phyloP scores from a whole-genome alignment of 2,888 invertebrate genomes.

The Stramonita haemastoma region DNA sequence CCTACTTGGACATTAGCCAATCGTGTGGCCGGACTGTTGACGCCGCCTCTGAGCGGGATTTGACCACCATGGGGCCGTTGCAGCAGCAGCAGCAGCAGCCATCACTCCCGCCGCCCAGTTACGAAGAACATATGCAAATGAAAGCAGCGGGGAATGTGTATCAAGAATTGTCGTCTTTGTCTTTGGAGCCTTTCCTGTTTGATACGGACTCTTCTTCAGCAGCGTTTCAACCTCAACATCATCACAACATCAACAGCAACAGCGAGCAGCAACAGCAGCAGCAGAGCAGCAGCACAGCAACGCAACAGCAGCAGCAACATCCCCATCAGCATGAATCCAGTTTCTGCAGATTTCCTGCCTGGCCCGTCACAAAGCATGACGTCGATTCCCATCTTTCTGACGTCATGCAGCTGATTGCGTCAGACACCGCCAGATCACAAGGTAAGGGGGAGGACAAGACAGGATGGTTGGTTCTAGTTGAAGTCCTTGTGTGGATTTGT shows the following conservation, averaged over 20 bases:
- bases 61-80: not conserved
- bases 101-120: constrained; percentile 22
- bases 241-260: not conserved
- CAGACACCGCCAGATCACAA: constrained; percentile 14
- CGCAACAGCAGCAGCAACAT: not conserved
- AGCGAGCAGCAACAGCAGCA: not conserved
- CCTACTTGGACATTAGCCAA: constrained; percentile 41
- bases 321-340: not conserved
- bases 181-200: not conserved
- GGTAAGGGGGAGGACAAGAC: constrained; percentile 25
- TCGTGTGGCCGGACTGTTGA: constrained; percentile 27
- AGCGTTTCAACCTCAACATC: not conserved
- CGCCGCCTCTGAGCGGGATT: not conserved
- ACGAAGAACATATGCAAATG: constrained; percentile 41
- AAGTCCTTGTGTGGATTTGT: too few relatives aligned
- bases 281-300: not conserved
- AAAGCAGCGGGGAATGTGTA: not conserved
- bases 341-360: not conserved
- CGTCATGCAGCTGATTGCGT: constrained; percentile 43
- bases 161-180: constrained; percentile 1
- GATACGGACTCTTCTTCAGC: not conserved
- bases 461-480: too few relatives aligned
- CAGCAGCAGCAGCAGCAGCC: not conserved
- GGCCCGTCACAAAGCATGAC: constrained; percentile 20
- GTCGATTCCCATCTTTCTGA: constrained; percentile 34